phyloP scores from a whole-genome alignment of 2,888 invertebrate genomes.

The Melolontha melolontha region DNA sequence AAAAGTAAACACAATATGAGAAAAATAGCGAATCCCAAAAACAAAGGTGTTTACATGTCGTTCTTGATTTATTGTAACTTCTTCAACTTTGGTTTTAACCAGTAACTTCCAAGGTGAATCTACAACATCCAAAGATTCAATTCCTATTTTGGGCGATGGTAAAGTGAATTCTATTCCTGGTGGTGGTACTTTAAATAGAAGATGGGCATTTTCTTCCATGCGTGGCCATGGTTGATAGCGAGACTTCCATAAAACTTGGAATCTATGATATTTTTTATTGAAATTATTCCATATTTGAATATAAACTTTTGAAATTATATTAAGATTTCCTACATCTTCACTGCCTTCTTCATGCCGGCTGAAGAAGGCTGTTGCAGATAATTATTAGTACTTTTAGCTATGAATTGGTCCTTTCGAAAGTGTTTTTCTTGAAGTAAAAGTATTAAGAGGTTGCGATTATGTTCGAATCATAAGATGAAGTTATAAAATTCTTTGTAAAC shows the following conservation, averaged over 20 bases:
- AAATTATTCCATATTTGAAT: neutral
- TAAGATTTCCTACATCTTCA: too few relatives aligned
- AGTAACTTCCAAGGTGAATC: constrained; percentile 99
- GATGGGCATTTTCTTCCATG: constrained; percentile 98
- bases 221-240: constrained; percentile 99
- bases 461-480: too few relatives aligned
- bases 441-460: too few relatives aligned
- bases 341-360: too few relatives aligned
- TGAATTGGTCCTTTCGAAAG: too few relatives aligned
- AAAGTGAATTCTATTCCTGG: constrained; percentile 99
- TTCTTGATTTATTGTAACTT: constrained; percentile 98
- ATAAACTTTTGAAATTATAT: too few relatives aligned
- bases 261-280: constrained; percentile 66
- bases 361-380: too few relatives aligned
- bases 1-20: constrained; percentile 49
- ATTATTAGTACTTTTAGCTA: too few relatives aligned
- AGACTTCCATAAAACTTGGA: constrained; percentile 96
- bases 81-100: constrained; percentile 98
- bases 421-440: too few relatives aligned
- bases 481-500: too few relatives aligned
- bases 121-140: constrained; percentile 92
- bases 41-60: constrained; percentile 78
- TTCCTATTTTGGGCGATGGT: constrained; percentile 98
- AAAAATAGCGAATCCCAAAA: neutral
- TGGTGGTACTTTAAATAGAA: constrained; percentile 97